Evolutionary conservation across 2,797 vertebrate species (phyloP).

Genomic region (Rousettus madagascariensis): DNA sequence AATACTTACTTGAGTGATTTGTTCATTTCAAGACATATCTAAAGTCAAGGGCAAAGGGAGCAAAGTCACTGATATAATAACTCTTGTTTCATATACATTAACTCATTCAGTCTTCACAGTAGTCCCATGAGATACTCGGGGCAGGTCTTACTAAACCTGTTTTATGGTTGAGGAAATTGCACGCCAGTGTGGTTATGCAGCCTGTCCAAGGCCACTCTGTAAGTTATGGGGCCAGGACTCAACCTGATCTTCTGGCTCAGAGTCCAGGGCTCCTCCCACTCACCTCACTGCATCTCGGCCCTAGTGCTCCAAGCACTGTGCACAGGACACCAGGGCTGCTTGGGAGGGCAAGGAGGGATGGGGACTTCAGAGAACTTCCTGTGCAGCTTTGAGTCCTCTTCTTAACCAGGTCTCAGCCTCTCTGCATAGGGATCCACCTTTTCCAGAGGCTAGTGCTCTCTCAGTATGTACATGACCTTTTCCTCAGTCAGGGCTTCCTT

Average conservation of each 20-base stretch:
- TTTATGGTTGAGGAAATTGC: slow-evolving; percentile 11
- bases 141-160: slow-evolving; percentile 6
- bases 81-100: not conserved
- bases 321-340: not conserved
- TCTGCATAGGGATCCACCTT: not conserved
- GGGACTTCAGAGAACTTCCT: not conserved
- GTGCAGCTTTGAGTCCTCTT: not conserved
- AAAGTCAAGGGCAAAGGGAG: slow-evolving; percentile 12
- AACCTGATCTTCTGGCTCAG: not conserved
- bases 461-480: not conserved
- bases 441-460: not conserved
- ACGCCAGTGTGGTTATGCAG: not conserved
- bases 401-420: not conserved
- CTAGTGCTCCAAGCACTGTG: too few species aligned
- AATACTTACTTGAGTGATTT: not conserved
- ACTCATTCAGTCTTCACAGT: not conserved
- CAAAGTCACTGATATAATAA: not conserved
- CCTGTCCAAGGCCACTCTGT: not conserved
- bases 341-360: not conserved
- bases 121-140: not conserved
- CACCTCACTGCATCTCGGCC: not conserved
- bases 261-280: not conserved
- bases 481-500: not conserved
- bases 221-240: not conserved
- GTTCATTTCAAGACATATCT: slow-evolving; percentile 28